Conservation (phyloP, 2,888 invertebrate species). For the Drepanosiphum platanoidis region DNA sequence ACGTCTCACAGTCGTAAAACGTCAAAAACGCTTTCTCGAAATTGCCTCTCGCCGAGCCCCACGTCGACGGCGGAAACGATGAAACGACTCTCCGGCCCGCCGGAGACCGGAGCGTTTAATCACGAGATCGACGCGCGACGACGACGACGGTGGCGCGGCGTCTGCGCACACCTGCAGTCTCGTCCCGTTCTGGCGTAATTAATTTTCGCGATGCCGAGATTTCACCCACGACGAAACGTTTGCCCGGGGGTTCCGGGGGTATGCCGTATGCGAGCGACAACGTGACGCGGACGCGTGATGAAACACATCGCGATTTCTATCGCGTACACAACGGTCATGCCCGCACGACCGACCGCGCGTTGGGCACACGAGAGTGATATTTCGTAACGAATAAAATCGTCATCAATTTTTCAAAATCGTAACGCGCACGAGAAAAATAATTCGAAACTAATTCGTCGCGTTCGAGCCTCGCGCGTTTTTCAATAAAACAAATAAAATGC, state of each 20-base stretch:
- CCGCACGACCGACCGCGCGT: neutral
- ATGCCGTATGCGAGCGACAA: neutral
- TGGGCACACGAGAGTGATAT: neutral
- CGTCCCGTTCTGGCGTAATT: neutral
- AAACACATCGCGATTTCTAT: neutral
- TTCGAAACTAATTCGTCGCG: no score
- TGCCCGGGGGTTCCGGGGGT: neutral
- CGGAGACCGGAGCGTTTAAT: neutral
- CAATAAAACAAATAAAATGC: no score
- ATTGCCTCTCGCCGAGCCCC: slow-evolving; percentile 14
- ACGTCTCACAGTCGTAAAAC: slow-evolving; percentile 24
- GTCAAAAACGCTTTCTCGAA: slow-evolving; percentile 37
- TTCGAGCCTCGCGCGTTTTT: no score
- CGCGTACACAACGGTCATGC: neutral
- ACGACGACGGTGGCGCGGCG: no score
- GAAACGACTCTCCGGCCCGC: neutral
- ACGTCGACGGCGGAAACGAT: neutral
- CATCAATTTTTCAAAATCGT: no score
- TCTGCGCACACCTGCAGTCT: neutral
- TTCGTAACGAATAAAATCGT: neutral
- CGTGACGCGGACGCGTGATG: neutral
- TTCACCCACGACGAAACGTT: neutral
- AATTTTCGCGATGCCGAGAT: neutral
- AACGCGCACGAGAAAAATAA: no score
- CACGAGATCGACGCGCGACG: neutral